These are phyloP conservation scores for Hedya salicella DNA, from an alignment of 2,888 invertebrate genomes.

Conservation along the genomic window DNA sequence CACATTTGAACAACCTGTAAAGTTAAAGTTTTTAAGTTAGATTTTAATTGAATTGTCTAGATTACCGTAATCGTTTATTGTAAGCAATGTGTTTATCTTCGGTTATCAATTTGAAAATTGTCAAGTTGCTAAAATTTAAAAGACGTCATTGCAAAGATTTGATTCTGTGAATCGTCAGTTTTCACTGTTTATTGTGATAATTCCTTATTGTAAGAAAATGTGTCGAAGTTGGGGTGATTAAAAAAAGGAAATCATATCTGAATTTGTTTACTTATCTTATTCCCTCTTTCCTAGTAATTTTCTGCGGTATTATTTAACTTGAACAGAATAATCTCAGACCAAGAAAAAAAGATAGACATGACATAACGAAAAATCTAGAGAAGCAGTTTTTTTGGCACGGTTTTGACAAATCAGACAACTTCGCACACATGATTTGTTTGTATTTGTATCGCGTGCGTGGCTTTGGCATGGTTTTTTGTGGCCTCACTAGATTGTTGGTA, in stretches of 20 bases:
- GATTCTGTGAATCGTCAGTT: conserved; percentile 83
- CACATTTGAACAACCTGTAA: conserved; percentile 20
- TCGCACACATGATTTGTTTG: too few relatives aligned
- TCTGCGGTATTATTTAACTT: too few relatives aligned
- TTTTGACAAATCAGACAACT: too few relatives aligned
- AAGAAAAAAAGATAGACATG: too few relatives aligned
- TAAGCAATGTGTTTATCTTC: conserved; percentile 54
- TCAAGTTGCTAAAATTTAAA: conserved; percentile 58
- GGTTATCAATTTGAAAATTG: conserved; percentile 58
- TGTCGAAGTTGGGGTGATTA: conserved; percentile 67
- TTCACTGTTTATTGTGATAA: conserved; percentile 83
- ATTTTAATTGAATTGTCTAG: conserved; percentile 9
- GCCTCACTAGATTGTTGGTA: too few relatives aligned
- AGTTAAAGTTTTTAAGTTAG: conserved; percentile 22
- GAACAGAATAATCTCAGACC: too few relatives aligned
- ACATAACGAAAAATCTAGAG: too few relatives aligned
- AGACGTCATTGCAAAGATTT: conserved; percentile 68
- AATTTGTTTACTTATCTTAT: conserved; percentile 37
- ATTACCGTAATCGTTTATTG: conserved; percentile 29
- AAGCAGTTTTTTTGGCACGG: too few relatives aligned
- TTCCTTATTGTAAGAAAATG: conserved; percentile 70
- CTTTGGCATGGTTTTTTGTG: too few relatives aligned
- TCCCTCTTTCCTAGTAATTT: too few relatives aligned
- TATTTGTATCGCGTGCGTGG: too few relatives aligned
- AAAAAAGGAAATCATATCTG: conserved; percentile 52